Conservation (phyloP, 2,888 invertebrate species). For the Pollenia amentaria region DNA sequence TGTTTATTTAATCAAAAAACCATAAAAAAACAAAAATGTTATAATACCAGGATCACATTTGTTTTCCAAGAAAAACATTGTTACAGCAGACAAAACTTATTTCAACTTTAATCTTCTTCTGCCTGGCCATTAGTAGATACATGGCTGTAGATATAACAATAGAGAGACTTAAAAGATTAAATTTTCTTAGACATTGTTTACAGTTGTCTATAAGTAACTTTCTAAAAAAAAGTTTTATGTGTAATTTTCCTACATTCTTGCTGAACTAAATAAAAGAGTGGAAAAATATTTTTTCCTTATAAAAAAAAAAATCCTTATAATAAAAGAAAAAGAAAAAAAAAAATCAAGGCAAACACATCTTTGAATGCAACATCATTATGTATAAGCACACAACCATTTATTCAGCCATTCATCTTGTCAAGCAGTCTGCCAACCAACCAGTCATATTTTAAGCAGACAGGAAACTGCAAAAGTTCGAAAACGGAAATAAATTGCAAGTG, state of each 20-base stretch:
- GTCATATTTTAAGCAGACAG: constrained; percentile 38
- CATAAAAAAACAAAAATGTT: neutral
- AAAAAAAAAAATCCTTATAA: neutral
- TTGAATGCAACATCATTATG: constrained; percentile 5
- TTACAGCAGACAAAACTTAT: constrained; percentile 18
- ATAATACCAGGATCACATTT: neutral
- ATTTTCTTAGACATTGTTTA: constrained; percentile 35
- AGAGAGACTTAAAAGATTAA: constrained; percentile 50
- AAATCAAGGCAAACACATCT: neutral
- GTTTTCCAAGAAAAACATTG: neutral
- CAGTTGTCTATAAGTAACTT: constrained; percentile 1
- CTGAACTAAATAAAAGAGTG: neutral
- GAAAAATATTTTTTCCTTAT: neutral
- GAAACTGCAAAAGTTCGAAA: constrained; percentile 26
- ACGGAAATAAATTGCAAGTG: constrained; percentile 27
- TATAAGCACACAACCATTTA: neutral
- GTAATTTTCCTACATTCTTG: neutral
- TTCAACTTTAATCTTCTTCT: constrained; percentile 41
- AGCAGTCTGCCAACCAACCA: neutral
- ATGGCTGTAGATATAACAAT: constrained; percentile 25
- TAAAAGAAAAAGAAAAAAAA: too few species aligned
- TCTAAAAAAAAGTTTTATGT: neutral
- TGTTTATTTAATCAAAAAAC: constrained; percentile 16
- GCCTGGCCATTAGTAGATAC: constrained; percentile 1
- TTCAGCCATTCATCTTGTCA: neutral